A percentile compares a stretch with the other conserved stretches of the same genome.
Conservation (phyloP, 2,797 vertebrate species). For the Loriculus beryllinus region DNA sequence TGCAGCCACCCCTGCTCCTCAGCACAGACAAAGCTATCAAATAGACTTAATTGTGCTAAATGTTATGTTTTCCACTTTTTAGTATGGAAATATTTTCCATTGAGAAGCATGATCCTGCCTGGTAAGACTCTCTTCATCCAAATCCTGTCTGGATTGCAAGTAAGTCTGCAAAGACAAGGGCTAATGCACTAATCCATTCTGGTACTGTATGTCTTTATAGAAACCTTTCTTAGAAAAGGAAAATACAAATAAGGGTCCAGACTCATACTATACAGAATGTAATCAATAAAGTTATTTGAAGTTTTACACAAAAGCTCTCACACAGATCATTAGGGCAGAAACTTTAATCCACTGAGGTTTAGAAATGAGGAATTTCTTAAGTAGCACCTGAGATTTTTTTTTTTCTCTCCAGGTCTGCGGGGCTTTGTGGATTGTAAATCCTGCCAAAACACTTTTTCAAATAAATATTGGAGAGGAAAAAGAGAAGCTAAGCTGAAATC, state of each 20-base stretch:
- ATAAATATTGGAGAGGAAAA: not conserved
- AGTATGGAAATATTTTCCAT: constrained; percentile 5
- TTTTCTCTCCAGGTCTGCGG: not conserved
- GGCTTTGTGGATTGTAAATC: constrained; percentile 29
- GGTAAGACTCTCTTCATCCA: constrained; percentile 39
- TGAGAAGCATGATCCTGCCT: constrained; percentile 21
- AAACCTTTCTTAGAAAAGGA: constrained; percentile 7
- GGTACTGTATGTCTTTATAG: constrained; percentile 24
- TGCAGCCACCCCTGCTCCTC: not conserved
- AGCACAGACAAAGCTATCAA: not conserved
- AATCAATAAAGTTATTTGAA: constrained; percentile 63
- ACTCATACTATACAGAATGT: not conserved
- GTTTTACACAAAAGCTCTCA: constrained; percentile 52
- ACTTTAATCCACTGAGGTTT: constrained; percentile 60
- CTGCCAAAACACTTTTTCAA: not conserved
- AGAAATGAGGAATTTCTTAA: constrained; percentile 65
- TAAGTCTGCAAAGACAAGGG: constrained; percentile 41
- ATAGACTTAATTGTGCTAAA: not conserved
- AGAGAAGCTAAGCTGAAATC: not conserved
- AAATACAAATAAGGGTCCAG: not conserved
- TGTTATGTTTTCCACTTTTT: not conserved
- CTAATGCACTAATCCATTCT: constrained; percentile 61
- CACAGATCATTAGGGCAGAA: constrained; percentile 41
- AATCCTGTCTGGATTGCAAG: constrained; percentile 61
- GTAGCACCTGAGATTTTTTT: constrained; percentile 42